Conservation (phyloP, 64 coral and sea anemone genomes). For the Trachythela sp. region DNA sequence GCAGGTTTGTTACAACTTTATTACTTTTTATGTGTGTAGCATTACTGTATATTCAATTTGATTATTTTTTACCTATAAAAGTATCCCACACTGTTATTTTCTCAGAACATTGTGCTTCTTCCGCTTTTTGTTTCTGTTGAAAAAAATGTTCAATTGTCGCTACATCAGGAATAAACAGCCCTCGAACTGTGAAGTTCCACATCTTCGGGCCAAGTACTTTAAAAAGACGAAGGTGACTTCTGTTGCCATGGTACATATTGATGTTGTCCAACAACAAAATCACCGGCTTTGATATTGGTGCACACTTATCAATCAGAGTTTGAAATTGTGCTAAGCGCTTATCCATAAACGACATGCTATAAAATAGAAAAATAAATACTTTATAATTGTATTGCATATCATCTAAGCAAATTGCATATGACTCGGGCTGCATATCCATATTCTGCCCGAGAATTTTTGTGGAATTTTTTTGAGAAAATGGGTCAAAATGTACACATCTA, state of each 20-base stretch:
- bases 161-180: not conserved
- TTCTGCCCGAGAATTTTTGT: too few species aligned
- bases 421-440: too few species aligned
- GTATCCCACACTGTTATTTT: conserved; percentile 16
- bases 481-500: too few species aligned
- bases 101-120: not conserved
- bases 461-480: too few species aligned
- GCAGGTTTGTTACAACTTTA: not conserved
- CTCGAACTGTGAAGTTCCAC: conserved; percentile 14
- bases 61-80: not conserved
- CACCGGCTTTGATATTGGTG: too few species aligned
- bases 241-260: conserved; percentile 7
- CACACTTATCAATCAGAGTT: not conserved
- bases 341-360: not conserved
- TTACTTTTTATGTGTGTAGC: not conserved
- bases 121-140: not conserved
- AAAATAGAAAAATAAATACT: not conserved
- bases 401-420: too few species aligned
- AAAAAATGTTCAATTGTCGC: conserved; percentile 7
- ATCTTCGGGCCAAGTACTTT: not conserved
- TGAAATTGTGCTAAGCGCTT: not conserved
- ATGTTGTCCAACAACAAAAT: too few species aligned
- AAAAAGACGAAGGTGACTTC: not conserved
- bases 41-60: not conserved
- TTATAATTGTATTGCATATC: too few species aligned